Evolutionary conservation across 2,113 vertebrate genomes (phyloP).

Genomic region (Erythrocercus mccallii): DNA sequence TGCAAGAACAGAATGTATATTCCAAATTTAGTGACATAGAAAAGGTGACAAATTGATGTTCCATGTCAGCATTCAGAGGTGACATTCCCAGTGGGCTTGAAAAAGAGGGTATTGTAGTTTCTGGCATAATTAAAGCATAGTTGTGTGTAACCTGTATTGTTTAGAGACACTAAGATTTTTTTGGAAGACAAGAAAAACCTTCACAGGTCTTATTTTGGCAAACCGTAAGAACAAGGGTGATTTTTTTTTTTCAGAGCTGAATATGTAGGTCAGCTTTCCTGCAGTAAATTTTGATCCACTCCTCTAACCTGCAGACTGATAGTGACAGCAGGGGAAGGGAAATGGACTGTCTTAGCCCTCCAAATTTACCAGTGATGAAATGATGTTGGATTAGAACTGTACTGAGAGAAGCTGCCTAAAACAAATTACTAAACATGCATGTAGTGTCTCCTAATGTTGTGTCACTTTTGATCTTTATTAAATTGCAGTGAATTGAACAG

Average conservation of each 20-base stretch:
- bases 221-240: neutral
- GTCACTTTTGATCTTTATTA: neutral
- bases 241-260: neutral
- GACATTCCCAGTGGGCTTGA: neutral
- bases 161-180: neutral
- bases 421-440: neutral
- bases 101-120: neutral
- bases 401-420: neutral
- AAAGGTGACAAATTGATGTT: neutral
- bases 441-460: neutral
- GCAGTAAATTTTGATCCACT: neutral
- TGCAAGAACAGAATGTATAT: neutral
- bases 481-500: conserved; percentile 23
- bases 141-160: neutral
- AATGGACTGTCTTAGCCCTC: neutral
- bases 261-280: neutral
- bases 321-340: neutral
- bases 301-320: neutral
- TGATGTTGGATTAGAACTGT: neutral
- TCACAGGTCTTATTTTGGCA: neutral
- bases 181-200: neutral
- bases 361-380: neutral
- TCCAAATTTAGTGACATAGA: neutral
- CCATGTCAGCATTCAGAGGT: neutral
- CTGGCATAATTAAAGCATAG: neutral